Conservation (phyloP, 2,113 vertebrate species). For the Cygnus atratus region DNA sequence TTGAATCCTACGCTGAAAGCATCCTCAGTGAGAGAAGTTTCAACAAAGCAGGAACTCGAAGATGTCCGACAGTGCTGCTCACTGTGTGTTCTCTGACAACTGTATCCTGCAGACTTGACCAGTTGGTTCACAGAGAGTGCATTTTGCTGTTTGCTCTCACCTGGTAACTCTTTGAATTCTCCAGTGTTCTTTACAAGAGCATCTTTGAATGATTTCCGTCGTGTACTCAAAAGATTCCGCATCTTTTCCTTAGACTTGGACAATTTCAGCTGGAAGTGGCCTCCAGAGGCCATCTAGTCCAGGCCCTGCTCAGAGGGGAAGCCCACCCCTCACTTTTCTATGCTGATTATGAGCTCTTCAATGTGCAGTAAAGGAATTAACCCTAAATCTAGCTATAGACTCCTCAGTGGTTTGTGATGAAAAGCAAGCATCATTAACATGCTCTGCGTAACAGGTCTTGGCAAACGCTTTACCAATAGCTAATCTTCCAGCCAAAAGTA, state of each 20-base stretch:
- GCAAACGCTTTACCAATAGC: not conserved
- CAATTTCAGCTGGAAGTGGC: not conserved
- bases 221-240: not conserved
- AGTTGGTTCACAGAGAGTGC: not conserved
- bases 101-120: not conserved
- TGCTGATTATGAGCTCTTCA: not conserved
- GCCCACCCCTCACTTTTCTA: not conserved
- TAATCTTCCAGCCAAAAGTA: slow-evolving; percentile 17
- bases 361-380: not conserved
- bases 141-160: not conserved
- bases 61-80: not conserved
- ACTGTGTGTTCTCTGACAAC: not conserved
- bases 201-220: not conserved
- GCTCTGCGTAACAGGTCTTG: not conserved
- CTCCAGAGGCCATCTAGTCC: not conserved
- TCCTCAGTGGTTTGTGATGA: not conserved
- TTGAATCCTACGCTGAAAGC: not conserved
- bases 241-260: not conserved
- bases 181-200: not conserved
- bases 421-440: not conserved
- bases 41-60: not conserved
- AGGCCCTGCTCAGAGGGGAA: not conserved
- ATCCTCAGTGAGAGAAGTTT: not conserved
- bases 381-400: not conserved
- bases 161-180: not conserved